Evolutionary conservation across 2,113 vertebrate genomes (phyloP), one percentile per base, ranked within the genome.

Genomic region (Perca schrenkii): DNA sequence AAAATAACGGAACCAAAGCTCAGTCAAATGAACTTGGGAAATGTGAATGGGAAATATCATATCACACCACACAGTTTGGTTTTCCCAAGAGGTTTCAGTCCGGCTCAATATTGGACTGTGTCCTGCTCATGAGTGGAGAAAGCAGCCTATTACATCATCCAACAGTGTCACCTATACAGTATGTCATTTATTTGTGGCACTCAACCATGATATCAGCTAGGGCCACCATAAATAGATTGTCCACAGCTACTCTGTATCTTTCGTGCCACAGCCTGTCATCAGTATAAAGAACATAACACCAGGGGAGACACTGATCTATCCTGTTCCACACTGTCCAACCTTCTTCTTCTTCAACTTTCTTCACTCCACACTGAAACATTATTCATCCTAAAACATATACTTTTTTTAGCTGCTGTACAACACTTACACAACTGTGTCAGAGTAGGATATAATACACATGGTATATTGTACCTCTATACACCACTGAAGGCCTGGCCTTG

Each of bases 151-250:
- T 83, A 88, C 88, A 83, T 90, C 89, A 91, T 74, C 77, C 52
- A 66, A 73, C 77, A 87, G 64, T 77, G 66, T 86, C 82, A 83
- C 84, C 85, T 61, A 65, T 67, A 90, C 89, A 85, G 63, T 76
- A 86, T 93, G 86, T 65, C 12, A 90, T 85, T 87, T 79, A 92
- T 91, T 77, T 78, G 61, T 70, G 84, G 89, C 47, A 6, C 82
- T 67, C 62, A 25, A 84, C 77, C 84, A 84, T 81, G 85, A 86
- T 85, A 94, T 91, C 84, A 91, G 83, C 75, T 22, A 82, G 52
- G 70, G 81, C 69, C 43, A 74, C 87, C 86, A 84, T 64, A 93
- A 93, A 93, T 94, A 94, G 91, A 79, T 14, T 0, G 57, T 54
- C 74, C 36, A 76, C 63, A 47, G 83, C 82, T 50, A 72, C 83